Conservation (phyloP, 2,113 vertebrate genomes). For the Ondatra zibethicus region DNA sequence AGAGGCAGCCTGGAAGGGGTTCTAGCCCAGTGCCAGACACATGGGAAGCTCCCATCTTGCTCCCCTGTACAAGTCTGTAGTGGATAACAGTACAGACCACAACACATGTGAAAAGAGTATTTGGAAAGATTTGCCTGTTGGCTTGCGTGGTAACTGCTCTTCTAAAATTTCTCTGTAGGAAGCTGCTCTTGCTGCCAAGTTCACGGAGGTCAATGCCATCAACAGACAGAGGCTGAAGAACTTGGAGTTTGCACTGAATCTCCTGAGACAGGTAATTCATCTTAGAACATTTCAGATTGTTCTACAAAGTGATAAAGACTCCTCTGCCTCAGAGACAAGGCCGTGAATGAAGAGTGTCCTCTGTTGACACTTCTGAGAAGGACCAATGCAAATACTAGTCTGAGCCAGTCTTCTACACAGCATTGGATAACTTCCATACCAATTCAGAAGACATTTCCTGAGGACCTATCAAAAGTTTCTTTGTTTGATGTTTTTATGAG, state of each 20-base stretch:
- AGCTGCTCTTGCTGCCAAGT: constrained; percentile 92
- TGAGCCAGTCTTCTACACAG: background rate
- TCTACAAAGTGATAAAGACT: background rate
- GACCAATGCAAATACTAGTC: background rate
- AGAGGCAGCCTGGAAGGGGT: background rate
- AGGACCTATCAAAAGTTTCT: background rate
- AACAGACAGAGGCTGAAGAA: constrained; percentile 94
- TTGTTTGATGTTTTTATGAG: background rate
- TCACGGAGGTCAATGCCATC: constrained; percentile 94
- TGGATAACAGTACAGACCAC: too few relatives aligned
- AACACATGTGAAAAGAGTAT: fast-evolving
- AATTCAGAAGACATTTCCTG: background rate
- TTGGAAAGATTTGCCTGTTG: background rate
- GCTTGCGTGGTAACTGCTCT: constrained; percentile 8
- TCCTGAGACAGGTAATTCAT: constrained; percentile 93
- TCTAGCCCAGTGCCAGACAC: background rate
- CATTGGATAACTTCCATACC: fast-evolving
- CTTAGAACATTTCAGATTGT: background rate
- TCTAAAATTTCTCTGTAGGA: constrained; percentile 86
- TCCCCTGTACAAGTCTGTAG: background rate
- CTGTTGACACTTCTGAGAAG: background rate
- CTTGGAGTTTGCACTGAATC: constrained; percentile 93
- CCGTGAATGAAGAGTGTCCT: background rate
- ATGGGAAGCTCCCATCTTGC: background rate
- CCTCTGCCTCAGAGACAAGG: background rate